These are phyloP conservation scores for Eublepharis macularius DNA, from an alignment of 2,113 vertebrate species.

Conservation along the genomic window DNA sequence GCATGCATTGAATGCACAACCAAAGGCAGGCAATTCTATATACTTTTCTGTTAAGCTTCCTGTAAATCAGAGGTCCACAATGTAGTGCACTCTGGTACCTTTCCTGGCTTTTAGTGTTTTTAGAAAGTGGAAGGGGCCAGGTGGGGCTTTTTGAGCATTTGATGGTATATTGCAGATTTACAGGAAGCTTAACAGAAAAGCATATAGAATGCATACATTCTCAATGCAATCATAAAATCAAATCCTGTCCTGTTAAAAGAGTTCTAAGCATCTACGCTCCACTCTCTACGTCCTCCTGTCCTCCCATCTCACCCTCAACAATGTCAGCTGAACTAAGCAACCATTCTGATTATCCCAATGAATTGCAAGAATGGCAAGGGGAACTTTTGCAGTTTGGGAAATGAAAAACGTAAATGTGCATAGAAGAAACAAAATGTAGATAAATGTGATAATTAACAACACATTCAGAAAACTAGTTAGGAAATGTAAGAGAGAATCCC, in stretches of 20 bases:
- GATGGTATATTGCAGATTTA: too few relatives aligned
- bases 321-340: conserved; percentile 23
- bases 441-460: conserved; percentile 18
- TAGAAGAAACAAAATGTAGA: conserved; percentile 11
- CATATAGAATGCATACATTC: background rate
- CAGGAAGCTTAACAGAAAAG: too few relatives aligned
- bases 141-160: too few relatives aligned
- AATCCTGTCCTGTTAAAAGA: background rate
- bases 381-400: background rate
- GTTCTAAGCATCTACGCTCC: background rate
- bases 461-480: conserved; percentile 41
- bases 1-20: too few relatives aligned
- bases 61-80: too few relatives aligned
- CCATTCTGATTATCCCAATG: conserved; percentile 3
- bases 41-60: too few relatives aligned
- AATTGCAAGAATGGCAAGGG: conserved; percentile 13
- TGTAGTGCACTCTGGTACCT: too few relatives aligned
- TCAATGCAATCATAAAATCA: background rate
- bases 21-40: too few relatives aligned
- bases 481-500: conserved; percentile 53
- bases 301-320: background rate
- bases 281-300: background rate
- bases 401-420: conserved; percentile 13
- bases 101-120: too few relatives aligned
- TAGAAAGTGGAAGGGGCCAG: too few relatives aligned